Evolutionary conservation across 2,113 vertebrate genomes (phyloP), one percentile per base, ranked within the genome.

Genomic region (Sporophila hypoxantha): DNA sequence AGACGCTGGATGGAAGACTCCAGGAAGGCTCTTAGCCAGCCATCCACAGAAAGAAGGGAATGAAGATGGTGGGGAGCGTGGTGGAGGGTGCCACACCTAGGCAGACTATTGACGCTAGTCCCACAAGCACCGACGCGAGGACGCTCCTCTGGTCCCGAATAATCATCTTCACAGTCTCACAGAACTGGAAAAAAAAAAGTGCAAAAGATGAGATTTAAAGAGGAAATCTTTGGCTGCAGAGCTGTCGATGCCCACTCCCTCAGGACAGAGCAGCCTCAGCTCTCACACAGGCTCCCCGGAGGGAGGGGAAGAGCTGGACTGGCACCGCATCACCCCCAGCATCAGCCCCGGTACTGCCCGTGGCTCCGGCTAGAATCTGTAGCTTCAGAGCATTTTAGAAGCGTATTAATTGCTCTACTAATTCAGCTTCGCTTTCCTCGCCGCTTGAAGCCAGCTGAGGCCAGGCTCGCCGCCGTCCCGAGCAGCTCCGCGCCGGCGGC

Each of bases 41-140:
- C 98, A 99, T 99, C 99, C 99, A 99, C 60, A 99, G 90, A 21
- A 95, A 96, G 92, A 99, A 99, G 9, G 98, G 97, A 75, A 99
- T 95, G 29, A 99, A 92, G 76, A 99, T 93, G 21, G 98, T 98
- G 70, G 98, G 98, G 64, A 99, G 96, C 2, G 98, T 97, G 36
- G 98, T 98, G 41, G 96, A 97, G 16, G 97, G 97, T 20, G 97
- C 97, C 94, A 98, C 70, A 29, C 99, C 99, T 10, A 98, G 97
- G 78, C 81, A 98, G 62, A 97, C 18, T 22, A 98, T 97, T 25
- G 97, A 98, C 14, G 95, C 89, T 26, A 99, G 52, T 94, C 99
- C 98, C 86, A 99, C 95, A 22, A 98, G 88, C 37, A 95, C 95
- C 0, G 98, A 96, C 30, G 97, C 94, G 12, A 99, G 95, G 67